Conservation (phyloP, 2,113 vertebrate genomes). For the Oreocharis arfaki region DNA sequence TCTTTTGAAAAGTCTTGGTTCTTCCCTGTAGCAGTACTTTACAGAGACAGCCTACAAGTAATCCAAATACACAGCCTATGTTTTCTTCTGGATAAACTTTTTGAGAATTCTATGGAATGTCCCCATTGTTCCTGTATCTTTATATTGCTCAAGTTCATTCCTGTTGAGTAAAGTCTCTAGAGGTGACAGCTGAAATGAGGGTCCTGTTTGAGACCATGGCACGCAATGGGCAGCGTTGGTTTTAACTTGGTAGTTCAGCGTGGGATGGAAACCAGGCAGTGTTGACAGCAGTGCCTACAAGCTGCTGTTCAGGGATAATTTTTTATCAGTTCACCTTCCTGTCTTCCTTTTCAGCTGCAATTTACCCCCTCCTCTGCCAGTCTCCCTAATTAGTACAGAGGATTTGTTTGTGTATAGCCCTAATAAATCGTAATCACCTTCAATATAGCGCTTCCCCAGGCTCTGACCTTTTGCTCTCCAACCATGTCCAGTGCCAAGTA, state of each 20-base stretch:
- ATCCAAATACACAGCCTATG: background rate
- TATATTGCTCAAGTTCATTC: background rate
- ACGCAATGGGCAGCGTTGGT: background rate
- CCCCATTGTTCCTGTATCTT: background rate
- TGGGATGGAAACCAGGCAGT: background rate
- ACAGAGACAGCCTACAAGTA: background rate
- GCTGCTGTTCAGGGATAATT: background rate
- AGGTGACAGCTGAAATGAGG: background rate
- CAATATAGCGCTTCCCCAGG: background rate
- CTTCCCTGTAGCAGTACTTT: background rate
- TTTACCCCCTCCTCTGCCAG: background rate
- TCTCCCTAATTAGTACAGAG: constrained; percentile 16
- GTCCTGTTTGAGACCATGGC: background rate
- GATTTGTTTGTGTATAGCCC: constrained; percentile 11
- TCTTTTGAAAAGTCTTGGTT: background rate
- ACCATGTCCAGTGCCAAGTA: background rate
- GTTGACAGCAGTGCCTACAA: background rate
- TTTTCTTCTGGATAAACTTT: background rate
- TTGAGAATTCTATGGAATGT: background rate
- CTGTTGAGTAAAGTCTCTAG: background rate
- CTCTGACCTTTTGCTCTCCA: background rate
- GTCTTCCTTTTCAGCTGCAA: background rate
- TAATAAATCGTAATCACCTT: constrained; percentile 43
- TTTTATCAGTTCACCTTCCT: background rate
- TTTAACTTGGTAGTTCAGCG: background rate